Conservation (phyloP, 2,797 vertebrate species). For the Tragelaphus eurycerus region DNA sequence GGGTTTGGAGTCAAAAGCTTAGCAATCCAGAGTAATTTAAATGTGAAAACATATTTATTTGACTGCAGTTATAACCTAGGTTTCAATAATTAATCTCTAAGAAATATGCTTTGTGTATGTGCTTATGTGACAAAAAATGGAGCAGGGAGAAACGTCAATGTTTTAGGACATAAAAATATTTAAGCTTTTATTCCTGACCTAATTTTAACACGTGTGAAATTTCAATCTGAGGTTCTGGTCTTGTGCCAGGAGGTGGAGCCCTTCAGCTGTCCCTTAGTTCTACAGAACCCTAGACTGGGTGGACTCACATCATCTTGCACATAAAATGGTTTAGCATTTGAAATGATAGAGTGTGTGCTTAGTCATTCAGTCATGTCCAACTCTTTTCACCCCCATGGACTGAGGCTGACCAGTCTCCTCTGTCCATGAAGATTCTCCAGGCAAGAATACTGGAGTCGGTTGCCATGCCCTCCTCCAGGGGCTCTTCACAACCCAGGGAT, state of each 20-base stretch:
- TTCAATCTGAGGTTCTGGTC: neutral
- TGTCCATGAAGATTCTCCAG: neutral
- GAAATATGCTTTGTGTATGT: constrained; percentile 49
- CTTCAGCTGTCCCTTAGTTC: constrained; percentile 21
- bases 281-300: neutral
- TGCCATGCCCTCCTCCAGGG: neutral
- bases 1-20: constrained; percentile 47
- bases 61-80: constrained; percentile 51
- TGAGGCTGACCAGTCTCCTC: neutral
- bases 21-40: constrained; percentile 55
- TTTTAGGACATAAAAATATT: constrained; percentile 13
- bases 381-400: neutral
- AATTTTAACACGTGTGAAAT: neutral
- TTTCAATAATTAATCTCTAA: constrained; percentile 58
- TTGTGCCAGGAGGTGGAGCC: constrained; percentile 71
- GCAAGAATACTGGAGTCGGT: neutral
- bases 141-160: neutral
- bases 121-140: neutral
- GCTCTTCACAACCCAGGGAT: neutral
- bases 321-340: neutral
- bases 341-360: neutral
- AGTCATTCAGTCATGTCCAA: neutral
- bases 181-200: neutral
- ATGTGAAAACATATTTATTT: constrained; percentile 58
- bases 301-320: neutral